Conservation (phyloP, 2,113 vertebrate species). For the Rousettus leschenaultii region DNA sequence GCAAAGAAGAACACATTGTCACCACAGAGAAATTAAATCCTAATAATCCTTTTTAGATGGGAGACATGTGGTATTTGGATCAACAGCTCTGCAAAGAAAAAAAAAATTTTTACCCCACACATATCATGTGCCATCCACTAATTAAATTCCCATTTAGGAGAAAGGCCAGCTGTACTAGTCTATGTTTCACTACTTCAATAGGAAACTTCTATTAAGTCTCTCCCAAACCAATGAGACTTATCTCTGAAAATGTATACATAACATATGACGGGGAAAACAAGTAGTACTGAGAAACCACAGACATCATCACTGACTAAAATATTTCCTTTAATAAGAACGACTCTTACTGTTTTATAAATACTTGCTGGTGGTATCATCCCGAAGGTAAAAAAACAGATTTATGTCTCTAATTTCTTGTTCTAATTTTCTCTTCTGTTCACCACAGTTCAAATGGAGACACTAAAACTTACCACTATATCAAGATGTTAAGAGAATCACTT, state of each 20-base stretch:
- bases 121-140: neutral
- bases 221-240: neutral
- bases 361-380: neutral
- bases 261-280: neutral
- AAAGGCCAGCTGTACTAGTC: neutral
- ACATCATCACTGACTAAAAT: neutral
- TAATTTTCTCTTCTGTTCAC: neutral
- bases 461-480: neutral
- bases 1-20: neutral
- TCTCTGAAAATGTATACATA: neutral
- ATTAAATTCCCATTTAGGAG: neutral
- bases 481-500: neutral
- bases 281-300: neutral
- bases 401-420: neutral
- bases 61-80: neutral
- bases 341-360: conserved; percentile 3
- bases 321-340: neutral
- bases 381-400: neutral
- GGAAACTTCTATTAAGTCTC: neutral
- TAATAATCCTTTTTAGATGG: neutral
- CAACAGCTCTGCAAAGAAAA: neutral
- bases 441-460: neutral
- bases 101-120: neutral
- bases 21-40: neutral
- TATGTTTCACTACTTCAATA: neutral